Percentiles rank a stretch among this genome's conserved stretches.
Evolutionary conservation across 1,140 invertebrate genomes (phyloP).

Genomic region (Tetragnatha versicolor): DNA sequence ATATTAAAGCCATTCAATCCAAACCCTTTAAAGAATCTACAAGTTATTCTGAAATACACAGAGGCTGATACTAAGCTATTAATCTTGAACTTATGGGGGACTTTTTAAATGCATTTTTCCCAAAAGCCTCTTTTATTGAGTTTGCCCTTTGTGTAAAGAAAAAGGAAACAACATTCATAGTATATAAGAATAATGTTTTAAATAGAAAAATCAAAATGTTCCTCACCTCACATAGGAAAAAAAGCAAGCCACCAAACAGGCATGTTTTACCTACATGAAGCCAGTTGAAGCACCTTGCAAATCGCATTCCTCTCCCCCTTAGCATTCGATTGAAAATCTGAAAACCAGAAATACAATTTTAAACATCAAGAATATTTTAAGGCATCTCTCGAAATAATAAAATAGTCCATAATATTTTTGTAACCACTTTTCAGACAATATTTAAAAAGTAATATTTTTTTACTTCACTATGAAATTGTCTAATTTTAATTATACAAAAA

Average conservation of each 20-base stretch:
- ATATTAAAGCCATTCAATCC: too few relatives aligned
- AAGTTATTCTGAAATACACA: too few relatives aligned
- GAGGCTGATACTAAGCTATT: too few relatives aligned
- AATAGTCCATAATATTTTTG: too few relatives aligned
- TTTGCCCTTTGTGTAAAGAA: neutral
- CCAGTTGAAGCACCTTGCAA: constrained; percentile 29
- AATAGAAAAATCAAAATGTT: neutral
- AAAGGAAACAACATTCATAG: neutral
- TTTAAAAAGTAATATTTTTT: too few relatives aligned
- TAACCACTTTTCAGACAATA: too few relatives aligned
- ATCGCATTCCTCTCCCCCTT: constrained; percentile 16
- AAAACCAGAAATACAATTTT: neutral
- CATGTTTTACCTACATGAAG: constrained; percentile 30
- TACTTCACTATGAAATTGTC: too few relatives aligned
- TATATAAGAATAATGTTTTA: neutral
- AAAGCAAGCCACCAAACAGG: constrained; percentile 13
- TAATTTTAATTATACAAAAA: too few relatives aligned
- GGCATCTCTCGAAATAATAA: too few relatives aligned
- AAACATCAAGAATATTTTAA: too few relatives aligned
- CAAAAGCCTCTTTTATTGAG: neutral
- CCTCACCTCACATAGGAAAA: constrained; percentile 35
- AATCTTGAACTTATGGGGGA: neutral
- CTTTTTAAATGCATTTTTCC: neutral
- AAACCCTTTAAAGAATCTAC: too few relatives aligned
- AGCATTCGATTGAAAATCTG: constrained; percentile 28